phyloP scores from a whole-genome alignment of 2,888 invertebrate species.

The Ceramica pisi region DNA sequence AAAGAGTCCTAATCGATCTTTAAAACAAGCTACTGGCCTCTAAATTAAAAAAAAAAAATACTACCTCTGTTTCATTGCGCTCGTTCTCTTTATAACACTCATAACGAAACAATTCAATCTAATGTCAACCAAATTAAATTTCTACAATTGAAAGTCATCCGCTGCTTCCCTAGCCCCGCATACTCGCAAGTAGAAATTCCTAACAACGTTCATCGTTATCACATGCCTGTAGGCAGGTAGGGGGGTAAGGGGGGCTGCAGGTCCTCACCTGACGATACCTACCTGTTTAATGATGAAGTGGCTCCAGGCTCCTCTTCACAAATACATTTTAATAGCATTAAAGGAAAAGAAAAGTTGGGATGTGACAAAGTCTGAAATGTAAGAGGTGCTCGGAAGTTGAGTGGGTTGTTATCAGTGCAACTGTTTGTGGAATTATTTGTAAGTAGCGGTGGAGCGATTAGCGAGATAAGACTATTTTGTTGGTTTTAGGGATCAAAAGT shows the following conservation, averaged over 20 bases:
- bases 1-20: no score
- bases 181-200: slow-evolving; percentile 48
- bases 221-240: slow-evolving; percentile 54
- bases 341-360: slow-evolving; percentile 13
- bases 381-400: neutral
- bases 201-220: slow-evolving; percentile 66
- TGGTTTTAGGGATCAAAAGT: neutral
- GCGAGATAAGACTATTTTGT: neutral
- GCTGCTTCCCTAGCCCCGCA: slow-evolving; percentile 30
- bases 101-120: neutral
- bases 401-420: neutral
- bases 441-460: no score
- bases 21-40: no score
- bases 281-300: slow-evolving; percentile 51
- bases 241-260: slow-evolving; percentile 9
- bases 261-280: slow-evolving; percentile 41
- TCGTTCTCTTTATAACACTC: neutral
- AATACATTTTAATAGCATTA: slow-evolving; percentile 39
- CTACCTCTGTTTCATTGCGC: neutral
- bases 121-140: neutral
- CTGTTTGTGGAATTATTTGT: no score
- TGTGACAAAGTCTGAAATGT: neutral
- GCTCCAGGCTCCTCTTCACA: slow-evolving; percentile 21
- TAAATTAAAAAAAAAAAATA: no score
- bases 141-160: slow-evolving; percentile 9